Evolutionary conservation across 2,797 vertebrate species (phyloP).

Genomic region (Odontamblyopus rebecca): DNA sequence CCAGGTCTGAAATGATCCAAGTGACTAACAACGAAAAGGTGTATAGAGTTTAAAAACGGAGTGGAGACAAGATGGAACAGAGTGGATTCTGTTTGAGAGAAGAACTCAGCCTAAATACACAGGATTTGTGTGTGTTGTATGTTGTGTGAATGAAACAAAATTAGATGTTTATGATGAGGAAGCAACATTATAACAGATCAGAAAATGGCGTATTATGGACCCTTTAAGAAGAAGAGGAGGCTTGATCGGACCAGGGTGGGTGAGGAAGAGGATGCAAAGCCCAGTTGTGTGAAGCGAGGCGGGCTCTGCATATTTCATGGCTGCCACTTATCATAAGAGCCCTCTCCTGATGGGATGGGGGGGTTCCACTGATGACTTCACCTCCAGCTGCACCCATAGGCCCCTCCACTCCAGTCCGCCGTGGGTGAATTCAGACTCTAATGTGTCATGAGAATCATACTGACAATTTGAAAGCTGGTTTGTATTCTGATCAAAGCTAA

Average conservation of each 20-base stretch:
- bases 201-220: too few relatives aligned
- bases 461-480: neutral
- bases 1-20: too few relatives aligned
- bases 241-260: slow-evolving; percentile 11
- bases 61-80: too few relatives aligned
- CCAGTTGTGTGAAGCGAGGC: slow-evolving; percentile 55
- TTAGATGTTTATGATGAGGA: too few relatives aligned
- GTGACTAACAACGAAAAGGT: too few relatives aligned
- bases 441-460: neutral
- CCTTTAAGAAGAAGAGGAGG: slow-evolving; percentile 21
- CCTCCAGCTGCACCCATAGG: slow-evolving; percentile 40
- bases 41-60: too few relatives aligned
- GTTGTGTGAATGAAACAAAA: too few relatives aligned
- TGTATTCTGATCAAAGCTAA: too few relatives aligned
- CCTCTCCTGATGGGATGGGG: slow-evolving; percentile 65
- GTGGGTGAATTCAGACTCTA: neutral
- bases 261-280: slow-evolving; percentile 27
- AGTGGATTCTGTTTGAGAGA: too few relatives aligned
- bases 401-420: neutral
- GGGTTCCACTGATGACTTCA: slow-evolving; percentile 68
- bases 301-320: slow-evolving; percentile 81
- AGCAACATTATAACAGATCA: too few relatives aligned
- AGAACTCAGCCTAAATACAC: too few relatives aligned
- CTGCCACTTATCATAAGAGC: slow-evolving; percentile 81
- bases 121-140: too few relatives aligned